Evolutionary conservation across 1,140 invertebrate genomes (phyloP), one percentile per base, ranked within the genome.

Genomic region (Leptonema lineaticorne): DNA sequence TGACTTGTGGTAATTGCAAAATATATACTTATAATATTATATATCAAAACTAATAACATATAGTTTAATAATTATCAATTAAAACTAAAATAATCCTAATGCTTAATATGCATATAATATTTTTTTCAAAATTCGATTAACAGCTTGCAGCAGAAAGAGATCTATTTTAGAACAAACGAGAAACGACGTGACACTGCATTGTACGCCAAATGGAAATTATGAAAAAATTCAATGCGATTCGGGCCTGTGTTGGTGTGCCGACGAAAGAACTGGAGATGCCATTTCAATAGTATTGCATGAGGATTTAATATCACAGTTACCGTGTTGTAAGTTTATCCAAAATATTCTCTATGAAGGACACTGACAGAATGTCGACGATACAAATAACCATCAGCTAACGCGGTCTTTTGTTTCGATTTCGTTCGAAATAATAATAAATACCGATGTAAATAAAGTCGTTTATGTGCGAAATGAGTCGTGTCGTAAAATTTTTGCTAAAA

Each of bases 201-300:
- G 86, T 73, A 78, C 82, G 16, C 50, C 74, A 7, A 78, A 78
- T 69, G 87, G 87, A 7, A 85, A 87, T 77, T 88, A 84, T 71
- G 86, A 88, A 70, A 75, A 75, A 5, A 72, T 88, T 27, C 87
- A 88, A 74, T 88, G 87, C 69, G 83, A 86, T 74, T 76, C 79
- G 16, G 85, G 82, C 0, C 75, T 86, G 58, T 88, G 87, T 74
- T 88, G 85, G 85, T 88, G 87, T 74, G 83, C 81, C 0, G 77
- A 86, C 30, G 74, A 81, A 0, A 78, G 74, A 71, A 86, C 83
- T 7, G 86, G 85, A 3, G 78, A 82, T 30, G 77, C 84, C 0
- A 80, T 77, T 11, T 76, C 81, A 0, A 65, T 75, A 2, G 78
- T 84, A 0, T 79, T 88, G 2, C 80, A 80, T 0, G 79, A 85